Evolutionary conservation across 2,113 vertebrate genomes (phyloP), one percentile per base, ranked within the genome.

Genomic region (Limnothrissa miodon): DNA sequence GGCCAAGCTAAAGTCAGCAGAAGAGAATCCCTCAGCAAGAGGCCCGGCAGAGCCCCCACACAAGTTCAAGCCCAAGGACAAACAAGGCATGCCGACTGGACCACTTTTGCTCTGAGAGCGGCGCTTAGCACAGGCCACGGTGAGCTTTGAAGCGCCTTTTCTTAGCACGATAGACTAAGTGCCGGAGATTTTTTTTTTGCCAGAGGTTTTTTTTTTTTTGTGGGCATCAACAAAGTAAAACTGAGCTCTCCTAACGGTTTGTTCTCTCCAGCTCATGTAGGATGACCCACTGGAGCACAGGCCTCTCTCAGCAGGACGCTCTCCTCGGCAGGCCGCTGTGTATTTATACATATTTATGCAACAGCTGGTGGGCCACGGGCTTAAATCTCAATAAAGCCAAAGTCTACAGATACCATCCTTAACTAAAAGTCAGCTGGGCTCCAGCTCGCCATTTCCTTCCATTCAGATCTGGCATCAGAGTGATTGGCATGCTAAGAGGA

Each of bases 1-100:
- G 13, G 59, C 59, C 59, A 66, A 66, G 59, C 59, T 66, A 66
- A 66, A 66, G 59, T 66, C 59, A 66, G 59, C 59, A 66, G 59
- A 66, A 66, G 25, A 25, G 59, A 66, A 66, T 66, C 59, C 59
- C 59, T 23, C 17, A 59, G 59, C 59, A 33, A 66, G 59, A 33
- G 29, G 59, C 59, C n/a, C 59, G 9, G 59, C 59, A 33, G n/a
- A 66, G 59, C 59, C 59, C 59, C 25, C 59, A 8, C 59, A 33
- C 59, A 66, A 66, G 59, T 33, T 66, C 59, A 66, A 33, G 59
- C 25, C 59, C 59, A 66, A 66, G 59, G 59, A 66, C 59, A 66
- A 66, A 66, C 59, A 66, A 66, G 59, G 19, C 56, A 21, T 23
- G 23, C 56, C 56, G n/a, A 59, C 56, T 59, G n/a, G 23, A 59